Evolutionary conservation across 2,113 vertebrate genomes (phyloP).

Genomic region (Rallus limicola): DNA sequence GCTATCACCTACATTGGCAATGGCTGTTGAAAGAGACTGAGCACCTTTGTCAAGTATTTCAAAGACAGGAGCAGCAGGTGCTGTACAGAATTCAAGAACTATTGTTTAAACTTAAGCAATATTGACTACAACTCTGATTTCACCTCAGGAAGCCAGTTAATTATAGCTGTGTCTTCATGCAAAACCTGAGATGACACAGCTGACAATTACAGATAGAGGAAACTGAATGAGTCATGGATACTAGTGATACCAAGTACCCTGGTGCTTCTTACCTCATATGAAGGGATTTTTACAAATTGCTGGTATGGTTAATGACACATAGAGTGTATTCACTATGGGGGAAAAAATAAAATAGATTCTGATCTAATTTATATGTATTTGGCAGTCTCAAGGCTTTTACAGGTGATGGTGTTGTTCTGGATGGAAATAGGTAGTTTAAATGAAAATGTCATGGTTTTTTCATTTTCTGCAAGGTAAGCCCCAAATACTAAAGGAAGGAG

Average conservation of each 20-base stretch:
- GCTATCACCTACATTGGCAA: neutral
- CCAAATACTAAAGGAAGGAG: neutral
- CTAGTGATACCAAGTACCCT: neutral
- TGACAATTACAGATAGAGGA: neutral
- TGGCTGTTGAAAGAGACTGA: constrained; percentile 6
- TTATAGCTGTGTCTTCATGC: neutral
- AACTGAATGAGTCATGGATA: neutral
- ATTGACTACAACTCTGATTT: constrained; percentile 42
- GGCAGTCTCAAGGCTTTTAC: neutral
- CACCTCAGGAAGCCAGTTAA: constrained; percentile 15
- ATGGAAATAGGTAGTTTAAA: neutral
- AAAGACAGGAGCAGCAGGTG: neutral
- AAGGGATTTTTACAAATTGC: neutral
- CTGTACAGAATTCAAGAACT: neutral
- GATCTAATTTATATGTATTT: neutral
- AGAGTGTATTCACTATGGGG: neutral
- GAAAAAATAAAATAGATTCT: neutral
- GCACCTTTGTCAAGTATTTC: neutral
- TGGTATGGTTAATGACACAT: neutral
- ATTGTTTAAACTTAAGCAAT: constrained; percentile 25
- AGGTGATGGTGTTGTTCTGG: neutral
- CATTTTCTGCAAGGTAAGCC: neutral
- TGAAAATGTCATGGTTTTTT: neutral
- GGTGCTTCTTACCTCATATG: neutral
- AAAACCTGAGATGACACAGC: neutral